Evolutionary conservation across 2,888 invertebrate species (phyloP).

Genomic region (Lithophane socia): DNA sequence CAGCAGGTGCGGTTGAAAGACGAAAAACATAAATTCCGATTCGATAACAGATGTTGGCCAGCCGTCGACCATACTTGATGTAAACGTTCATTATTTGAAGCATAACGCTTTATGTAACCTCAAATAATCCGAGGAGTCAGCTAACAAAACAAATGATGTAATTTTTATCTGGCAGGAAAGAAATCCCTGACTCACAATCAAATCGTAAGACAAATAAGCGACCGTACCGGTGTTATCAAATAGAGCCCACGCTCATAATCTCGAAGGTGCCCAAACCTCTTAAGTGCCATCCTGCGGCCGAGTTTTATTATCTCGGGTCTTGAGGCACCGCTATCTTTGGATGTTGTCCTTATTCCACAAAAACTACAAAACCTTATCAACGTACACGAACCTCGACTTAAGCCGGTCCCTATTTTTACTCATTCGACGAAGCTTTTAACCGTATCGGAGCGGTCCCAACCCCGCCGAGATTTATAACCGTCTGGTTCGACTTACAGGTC

Average conservation of each 20-base stretch:
- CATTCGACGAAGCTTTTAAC: slow-evolving; percentile 86
- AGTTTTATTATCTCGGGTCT: slow-evolving; percentile 83
- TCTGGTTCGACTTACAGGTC: slow-evolving; percentile 85
- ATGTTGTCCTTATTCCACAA: slow-evolving; percentile 84
- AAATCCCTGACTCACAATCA: slow-evolving; percentile 73
- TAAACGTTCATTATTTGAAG: slow-evolving; percentile 81
- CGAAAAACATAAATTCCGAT: slow-evolving; percentile 86
- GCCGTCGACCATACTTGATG: slow-evolving; percentile 80
- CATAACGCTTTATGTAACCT: slow-evolving; percentile 81
- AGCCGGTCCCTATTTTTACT: slow-evolving; percentile 85
- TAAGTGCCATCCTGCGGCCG: slow-evolving; percentile 81
- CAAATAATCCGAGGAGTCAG: slow-evolving; percentile 74
- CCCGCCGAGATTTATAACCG: slow-evolving; percentile 85
- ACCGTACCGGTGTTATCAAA: slow-evolving; percentile 80
- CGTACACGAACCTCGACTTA: slow-evolving; percentile 89
- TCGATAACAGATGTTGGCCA: slow-evolving; percentile 88
- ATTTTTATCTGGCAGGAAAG: slow-evolving; percentile 68
- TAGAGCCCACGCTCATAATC: slow-evolving; percentile 79
- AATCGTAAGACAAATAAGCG: slow-evolving; percentile 83
- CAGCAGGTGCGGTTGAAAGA: slow-evolving; percentile 86
- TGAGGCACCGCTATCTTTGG: slow-evolving; percentile 84
- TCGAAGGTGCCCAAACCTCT: slow-evolving; percentile 79
- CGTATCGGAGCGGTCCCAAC: slow-evolving; percentile 83
- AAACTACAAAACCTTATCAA: slow-evolving; percentile 88
- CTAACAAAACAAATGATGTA: slow-evolving; percentile 67